Percentiles rank a stretch among this genome's conserved stretches.
phyloP scores from a whole-genome alignment of 1,140 invertebrate species.

The Battus philenor region DNA sequence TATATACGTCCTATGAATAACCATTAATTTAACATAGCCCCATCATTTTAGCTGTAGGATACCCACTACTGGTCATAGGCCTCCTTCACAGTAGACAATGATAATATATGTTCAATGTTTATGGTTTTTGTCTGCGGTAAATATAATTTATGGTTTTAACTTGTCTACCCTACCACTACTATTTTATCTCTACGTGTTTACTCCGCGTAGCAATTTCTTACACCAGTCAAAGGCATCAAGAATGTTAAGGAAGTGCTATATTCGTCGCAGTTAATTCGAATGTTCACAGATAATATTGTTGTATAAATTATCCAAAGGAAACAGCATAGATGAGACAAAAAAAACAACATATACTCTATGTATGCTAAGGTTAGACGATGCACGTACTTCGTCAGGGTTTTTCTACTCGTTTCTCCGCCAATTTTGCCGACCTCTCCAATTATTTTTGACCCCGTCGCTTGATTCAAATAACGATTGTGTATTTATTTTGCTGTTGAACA shows the following conservation, averaged over 20 bases:
- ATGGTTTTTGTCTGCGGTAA: too few species aligned
- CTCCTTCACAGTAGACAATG: too few species aligned
- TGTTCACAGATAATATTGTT: conserved; percentile 3
- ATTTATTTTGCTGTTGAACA: conserved; percentile 2
- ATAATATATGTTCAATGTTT: too few species aligned
- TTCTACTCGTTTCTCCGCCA: conserved; percentile 5
- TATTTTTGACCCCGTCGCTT: conserved; percentile 12
- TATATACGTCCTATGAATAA: too few species aligned
- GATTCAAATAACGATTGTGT: conserved; percentile 6
- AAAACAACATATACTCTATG: not conserved
- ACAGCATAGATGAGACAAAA: conserved; percentile 3
- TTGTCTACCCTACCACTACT: too few species aligned
- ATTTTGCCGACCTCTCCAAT: conserved; percentile 12
- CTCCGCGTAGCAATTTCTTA: too few species aligned
- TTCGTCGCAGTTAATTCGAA: not conserved
- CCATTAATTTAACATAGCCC: too few species aligned
- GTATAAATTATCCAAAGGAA: conserved; percentile 8
- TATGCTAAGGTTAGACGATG: conserved; percentile 1
- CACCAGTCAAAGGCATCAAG: not conserved
- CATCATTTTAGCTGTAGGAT: too few species aligned
- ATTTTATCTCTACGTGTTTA: too few species aligned
- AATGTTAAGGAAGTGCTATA: not conserved
- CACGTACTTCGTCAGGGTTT: conserved; percentile 5
- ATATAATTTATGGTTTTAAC: too few species aligned
- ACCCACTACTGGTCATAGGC: too few species aligned